Evolutionary conservation across 2,888 invertebrate species (phyloP), one percentile per base, ranked within the genome.

Genomic region (Spicauda simplicius): DNA sequence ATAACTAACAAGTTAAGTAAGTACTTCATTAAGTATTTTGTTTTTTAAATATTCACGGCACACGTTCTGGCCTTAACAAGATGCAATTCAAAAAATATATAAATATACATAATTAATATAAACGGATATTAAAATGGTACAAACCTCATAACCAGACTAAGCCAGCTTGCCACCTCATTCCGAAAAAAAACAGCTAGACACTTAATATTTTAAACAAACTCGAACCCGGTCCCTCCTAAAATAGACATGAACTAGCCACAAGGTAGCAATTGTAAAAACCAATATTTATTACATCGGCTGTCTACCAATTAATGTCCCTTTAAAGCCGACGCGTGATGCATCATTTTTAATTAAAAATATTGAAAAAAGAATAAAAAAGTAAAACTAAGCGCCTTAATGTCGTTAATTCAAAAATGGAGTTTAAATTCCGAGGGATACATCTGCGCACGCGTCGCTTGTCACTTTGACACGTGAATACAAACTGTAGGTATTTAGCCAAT

Each of bases 391-490:
- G 66, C 67, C 62, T 67, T 67, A 67, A 62, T 67, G 60, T 68
- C 63, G 56, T 66, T 69, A 72, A 72, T 78, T 80, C 66, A 60
- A 66, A 66, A 66, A 60, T 66, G 66, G 66, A 60, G 84, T 84
- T 78, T 75, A 83, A 73, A 86, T 86, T 83, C 80, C 81, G 79
- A 66, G 55, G 66, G 59, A 54, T 60, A 80, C 90, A 88, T 86
- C 85, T 88, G 90, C 87, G 80, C 81, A 71, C 65, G 80, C 77
- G n/a, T n/a, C n/a, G 81, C 82, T 78, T 86, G 88, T 89, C 90
- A 90, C 75, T 85, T 87, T 88, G 89, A 88, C 90, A 90, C 88
- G 87, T 86, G 80, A 80, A 86, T 25, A 87, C 84, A 80, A 84
- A 86, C 81, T 82, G 76, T 69, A 74, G 71, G 74, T 81, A 79